A percentile compares a stretch with the other conserved stretches of the same genome.
Conservation (phyloP, 1,140 invertebrate species). For the Zaprionus tsacasi region DNA sequence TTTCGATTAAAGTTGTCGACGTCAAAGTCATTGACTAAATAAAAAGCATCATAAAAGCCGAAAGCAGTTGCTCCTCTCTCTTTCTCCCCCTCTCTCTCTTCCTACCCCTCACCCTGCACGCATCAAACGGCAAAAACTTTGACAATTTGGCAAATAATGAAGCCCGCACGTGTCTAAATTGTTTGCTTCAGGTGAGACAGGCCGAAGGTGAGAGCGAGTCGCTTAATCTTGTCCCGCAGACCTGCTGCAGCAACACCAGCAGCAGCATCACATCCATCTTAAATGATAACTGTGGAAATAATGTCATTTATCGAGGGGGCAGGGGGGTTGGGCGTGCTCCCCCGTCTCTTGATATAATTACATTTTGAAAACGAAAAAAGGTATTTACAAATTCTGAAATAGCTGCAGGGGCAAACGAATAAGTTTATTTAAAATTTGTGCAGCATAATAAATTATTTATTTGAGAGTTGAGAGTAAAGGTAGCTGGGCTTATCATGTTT, state of each 20-base stretch:
- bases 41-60: conserved; percentile 76
- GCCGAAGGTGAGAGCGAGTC: conserved; percentile 11
- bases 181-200: conserved; percentile 51
- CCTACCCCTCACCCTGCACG: not conserved
- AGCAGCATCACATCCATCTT: conserved; percentile 21
- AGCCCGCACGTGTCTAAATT: conserved; percentile 77
- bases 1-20: conserved; percentile 80
- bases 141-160: conserved; percentile 78
- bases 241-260: not conserved
- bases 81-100: not conserved
- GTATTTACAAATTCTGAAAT: conserved; percentile 3
- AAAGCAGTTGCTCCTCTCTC: conserved; percentile 61
- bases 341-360: not conserved
- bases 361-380: not conserved
- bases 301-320: not conserved
- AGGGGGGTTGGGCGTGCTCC: too few relatives aligned
- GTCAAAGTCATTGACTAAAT: conserved; percentile 81
- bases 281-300: conserved; percentile 5
- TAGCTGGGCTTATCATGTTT: too few relatives aligned
- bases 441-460: not conserved
- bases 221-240: conserved; percentile 15
- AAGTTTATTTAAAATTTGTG: not conserved
- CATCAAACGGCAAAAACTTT: conserved; percentile 68
- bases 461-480: not conserved
- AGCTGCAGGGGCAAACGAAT: not conserved